These are phyloP conservation scores for Magallana angulata DNA, from an alignment of 1,140 invertebrate genomes.

Conservation along the genomic window DNA sequence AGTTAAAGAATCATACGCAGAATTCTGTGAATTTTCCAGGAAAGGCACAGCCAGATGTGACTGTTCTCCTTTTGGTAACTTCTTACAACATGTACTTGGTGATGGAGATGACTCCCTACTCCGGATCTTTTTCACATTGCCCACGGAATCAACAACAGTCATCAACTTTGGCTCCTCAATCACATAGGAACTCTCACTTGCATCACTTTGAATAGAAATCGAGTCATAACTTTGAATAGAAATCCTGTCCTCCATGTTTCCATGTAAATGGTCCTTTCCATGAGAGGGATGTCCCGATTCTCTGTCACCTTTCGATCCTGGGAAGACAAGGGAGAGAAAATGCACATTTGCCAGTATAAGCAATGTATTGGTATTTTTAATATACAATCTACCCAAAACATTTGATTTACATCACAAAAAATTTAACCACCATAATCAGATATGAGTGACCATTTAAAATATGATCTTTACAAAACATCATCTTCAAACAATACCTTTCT, in stretches of 20 bases:
- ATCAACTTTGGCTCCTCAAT: background rate
- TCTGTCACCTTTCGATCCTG: constrained; percentile 15
- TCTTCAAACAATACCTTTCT: constrained; percentile 56
- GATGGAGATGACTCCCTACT: constrained; percentile 7
- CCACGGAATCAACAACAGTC: background rate
- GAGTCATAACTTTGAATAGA: background rate
- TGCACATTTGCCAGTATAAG: too few relatives aligned
- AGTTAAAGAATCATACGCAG: background rate
- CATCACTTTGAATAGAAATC: background rate
- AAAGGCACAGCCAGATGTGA: background rate
- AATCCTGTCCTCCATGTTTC: background rate
- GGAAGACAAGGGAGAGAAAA: background rate
- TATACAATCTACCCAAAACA: too few relatives aligned
- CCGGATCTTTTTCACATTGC: background rate
- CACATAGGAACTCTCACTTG: background rate
- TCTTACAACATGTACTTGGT: background rate
- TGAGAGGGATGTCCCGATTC: background rate
- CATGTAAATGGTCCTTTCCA: background rate
- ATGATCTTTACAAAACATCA: too few relatives aligned
- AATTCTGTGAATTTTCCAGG: background rate
- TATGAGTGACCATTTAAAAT: too few relatives aligned
- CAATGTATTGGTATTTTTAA: too few relatives aligned
- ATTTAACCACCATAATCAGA: too few relatives aligned
- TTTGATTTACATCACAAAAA: too few relatives aligned
- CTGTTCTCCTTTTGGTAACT: background rate